Percentiles rank a stretch among this genome's conserved stretches.
These are phyloP conservation scores for Zapornia atra DNA, from an alignment of 2,113 vertebrate genomes.

Conservation along the genomic window DNA sequence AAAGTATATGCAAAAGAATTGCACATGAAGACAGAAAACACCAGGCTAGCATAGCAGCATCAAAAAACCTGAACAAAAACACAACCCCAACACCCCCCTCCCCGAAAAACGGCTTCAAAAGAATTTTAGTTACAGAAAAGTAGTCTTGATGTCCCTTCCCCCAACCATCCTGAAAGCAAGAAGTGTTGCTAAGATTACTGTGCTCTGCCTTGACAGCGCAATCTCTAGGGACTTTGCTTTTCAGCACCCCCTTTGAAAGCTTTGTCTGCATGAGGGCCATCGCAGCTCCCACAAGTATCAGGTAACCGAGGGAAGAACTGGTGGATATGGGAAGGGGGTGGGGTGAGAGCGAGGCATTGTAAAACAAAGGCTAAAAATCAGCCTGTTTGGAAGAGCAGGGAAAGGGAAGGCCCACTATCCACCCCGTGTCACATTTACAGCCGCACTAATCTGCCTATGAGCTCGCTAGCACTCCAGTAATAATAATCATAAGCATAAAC, in stretches of 20 bases:
- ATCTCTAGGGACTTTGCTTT: slow-evolving; percentile 84
- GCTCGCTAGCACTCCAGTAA: slow-evolving; percentile 81
- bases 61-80: not conserved
- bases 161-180: slow-evolving; percentile 38
- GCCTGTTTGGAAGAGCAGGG: not conserved
- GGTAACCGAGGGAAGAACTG: slow-evolving; percentile 79
- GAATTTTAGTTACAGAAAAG: not conserved
- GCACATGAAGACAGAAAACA: not conserved
- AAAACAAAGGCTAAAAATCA: slow-evolving; percentile 70
- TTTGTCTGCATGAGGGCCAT: slow-evolving; percentile 88
- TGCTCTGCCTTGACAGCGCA: slow-evolving; percentile 52
- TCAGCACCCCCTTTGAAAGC: slow-evolving; percentile 91
- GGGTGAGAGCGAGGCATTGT: slow-evolving; percentile 53
- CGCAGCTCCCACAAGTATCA: slow-evolving; percentile 94
- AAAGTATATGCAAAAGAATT: not conserved
- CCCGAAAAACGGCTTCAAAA: not conserved
- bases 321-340: slow-evolving; percentile 68
- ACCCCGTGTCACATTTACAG: slow-evolving; percentile 76
- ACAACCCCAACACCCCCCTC: not conserved
- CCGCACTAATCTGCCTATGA: slow-evolving; percentile 68
- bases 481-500: slow-evolving; percentile 70
- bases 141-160: slow-evolving; percentile 16
- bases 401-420: slow-evolving; percentile 7
- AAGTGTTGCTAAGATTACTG: slow-evolving; percentile 76
- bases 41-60: not conserved